phyloP scores from a whole-genome alignment of 2,888 invertebrate species.

The Ganaspis brasiliensis region DNA sequence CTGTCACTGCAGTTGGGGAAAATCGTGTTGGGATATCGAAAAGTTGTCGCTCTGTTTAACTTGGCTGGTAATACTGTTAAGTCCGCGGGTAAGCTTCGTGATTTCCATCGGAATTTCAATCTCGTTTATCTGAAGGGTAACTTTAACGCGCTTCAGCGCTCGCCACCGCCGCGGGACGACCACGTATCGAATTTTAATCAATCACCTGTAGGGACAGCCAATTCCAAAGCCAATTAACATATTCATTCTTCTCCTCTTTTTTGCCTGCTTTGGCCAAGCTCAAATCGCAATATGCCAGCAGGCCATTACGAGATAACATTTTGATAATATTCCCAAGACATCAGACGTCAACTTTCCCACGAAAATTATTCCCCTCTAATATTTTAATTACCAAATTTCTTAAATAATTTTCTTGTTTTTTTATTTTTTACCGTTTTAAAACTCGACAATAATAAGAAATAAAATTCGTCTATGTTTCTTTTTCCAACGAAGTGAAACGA shows the following conservation, averaged over 20 bases:
- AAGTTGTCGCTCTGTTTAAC: constrained; percentile 71
- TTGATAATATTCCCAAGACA: neutral
- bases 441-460: neutral
- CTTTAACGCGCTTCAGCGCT: constrained; percentile 66
- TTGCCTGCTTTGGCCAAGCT: constrained; percentile 66
- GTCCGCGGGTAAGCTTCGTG: constrained; percentile 67
- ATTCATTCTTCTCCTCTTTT: constrained; percentile 73
- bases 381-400: neutral
- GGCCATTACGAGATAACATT: constrained; percentile 55
- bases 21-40: constrained; percentile 63
- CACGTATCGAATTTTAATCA: constrained; percentile 79
- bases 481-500: neutral
- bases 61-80: constrained; percentile 72
- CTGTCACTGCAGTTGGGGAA: constrained; percentile 26
- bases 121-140: constrained; percentile 75
- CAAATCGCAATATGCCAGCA: constrained; percentile 63
- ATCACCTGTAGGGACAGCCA: constrained; percentile 78
- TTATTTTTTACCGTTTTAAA: neutral
- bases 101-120: constrained; percentile 76
- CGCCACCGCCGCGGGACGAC: constrained; percentile 60
- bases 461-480: neutral
- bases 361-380: too few species aligned
- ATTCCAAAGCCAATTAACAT: constrained; percentile 78
- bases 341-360: neutral
- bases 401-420: neutral